Evolutionary conservation across 2,113 vertebrate genomes (phyloP).

Genomic region (Poeciliopsis turrubarensis): DNA sequence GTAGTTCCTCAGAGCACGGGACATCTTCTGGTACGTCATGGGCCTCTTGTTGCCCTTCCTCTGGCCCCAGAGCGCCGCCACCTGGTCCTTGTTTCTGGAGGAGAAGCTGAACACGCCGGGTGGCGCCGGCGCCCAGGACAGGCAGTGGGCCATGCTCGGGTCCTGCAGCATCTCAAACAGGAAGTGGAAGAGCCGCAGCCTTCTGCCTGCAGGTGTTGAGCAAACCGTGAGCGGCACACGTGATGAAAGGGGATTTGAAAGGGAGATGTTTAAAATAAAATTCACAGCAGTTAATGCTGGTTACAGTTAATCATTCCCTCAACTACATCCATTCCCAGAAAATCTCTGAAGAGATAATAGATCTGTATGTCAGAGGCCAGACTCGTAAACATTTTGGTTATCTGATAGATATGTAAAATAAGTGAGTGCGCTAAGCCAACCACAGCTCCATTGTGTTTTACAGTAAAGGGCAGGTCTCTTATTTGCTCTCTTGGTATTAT

Average conservation of each 20-base stretch:
- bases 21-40: constrained; percentile 87
- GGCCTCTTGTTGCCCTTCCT: constrained; percentile 82
- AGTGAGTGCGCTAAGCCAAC: constrained; percentile 30
- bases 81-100: constrained; percentile 80
- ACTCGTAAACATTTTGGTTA: constrained; percentile 55
- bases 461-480: constrained; percentile 75
- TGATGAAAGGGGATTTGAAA: constrained; percentile 1
- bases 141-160: constrained; percentile 79
- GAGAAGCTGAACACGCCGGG: constrained; percentile 81
- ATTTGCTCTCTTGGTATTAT: constrained; percentile 67
- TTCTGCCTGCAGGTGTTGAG: constrained; percentile 69
- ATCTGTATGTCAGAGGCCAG: not conserved
- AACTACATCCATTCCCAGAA: constrained; percentile 59
- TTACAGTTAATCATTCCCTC: constrained; percentile 61
- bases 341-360: constrained; percentile 38
- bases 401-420: constrained; percentile 69
- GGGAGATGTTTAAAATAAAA: not conserved
- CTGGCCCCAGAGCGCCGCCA: constrained; percentile 81
- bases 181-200: constrained; percentile 82
- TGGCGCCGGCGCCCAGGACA: constrained; percentile 78
- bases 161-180: constrained; percentile 84
- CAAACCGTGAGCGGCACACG: constrained; percentile 3
- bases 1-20: constrained; percentile 83
- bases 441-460: constrained; percentile 59
- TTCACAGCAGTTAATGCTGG: constrained; percentile 28